Evolutionary conservation across 2,797 vertebrate species (phyloP), one percentile per base, ranked within the genome.

Genomic region (Selene dorsalis): DNA sequence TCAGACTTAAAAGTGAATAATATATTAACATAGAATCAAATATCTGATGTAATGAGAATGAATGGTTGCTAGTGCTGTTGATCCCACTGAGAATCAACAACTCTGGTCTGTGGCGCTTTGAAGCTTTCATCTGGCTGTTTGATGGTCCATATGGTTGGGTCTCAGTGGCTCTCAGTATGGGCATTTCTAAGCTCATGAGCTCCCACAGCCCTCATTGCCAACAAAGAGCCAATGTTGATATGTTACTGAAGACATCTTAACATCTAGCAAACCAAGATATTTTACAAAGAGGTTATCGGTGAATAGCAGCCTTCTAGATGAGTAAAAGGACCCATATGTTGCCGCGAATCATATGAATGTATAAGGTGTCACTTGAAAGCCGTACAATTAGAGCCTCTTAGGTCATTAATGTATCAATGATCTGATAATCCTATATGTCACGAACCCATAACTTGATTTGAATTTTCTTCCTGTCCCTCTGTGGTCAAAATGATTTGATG

Each of bases 141-240:
- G 57, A 52, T 60, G 57, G 43, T 72, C 82, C 66, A 70, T 70
- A 68, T 69, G 66, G 69, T 28, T 50, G 65, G 55, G 72, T 70
- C 84, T 66, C 72, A 66, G 74, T 32, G 56, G 70, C 55, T 73
- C 28, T 43, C 18, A 41, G 47, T 50, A 24, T n/a, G 56, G 50
- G 24, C 52, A 17, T 52, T 43, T 70, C 47, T 45, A 16, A 57
- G 59, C 64, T 50, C 32, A 28, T 22, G 58, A 56, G 83, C 72
- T 58, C 64, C 45, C n/a, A 39, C 43, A 17, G 70, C n/a, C 32
- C 52, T 17, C 22, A 4, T 11, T 65, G 71, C 79, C 71, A 75
- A 72, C 61, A 66, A 55, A 41, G 52, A 77, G 61, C 65, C 75
- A 66, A 55, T 65, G 63, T 50, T 59, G 66, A 48, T 35, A 56